Base-by-base conservation (phyloP, 2,113 vertebrate genomes). In the Sceloporus undulatus region DNA sequence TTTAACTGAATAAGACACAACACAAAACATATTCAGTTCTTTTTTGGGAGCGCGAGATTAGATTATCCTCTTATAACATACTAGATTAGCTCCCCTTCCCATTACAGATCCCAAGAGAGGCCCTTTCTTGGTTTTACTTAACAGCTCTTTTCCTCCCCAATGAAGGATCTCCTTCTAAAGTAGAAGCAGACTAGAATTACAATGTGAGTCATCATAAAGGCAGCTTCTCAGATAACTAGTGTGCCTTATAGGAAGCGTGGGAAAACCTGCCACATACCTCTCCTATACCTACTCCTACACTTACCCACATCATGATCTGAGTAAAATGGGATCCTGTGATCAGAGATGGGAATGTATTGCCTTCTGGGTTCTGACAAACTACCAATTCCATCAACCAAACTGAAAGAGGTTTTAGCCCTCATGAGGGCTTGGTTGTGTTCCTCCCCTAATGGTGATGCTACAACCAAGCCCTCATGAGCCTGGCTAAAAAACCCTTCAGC, bases 111-210 rank as follows among this genome's bases (percentile, higher is more conserved):
- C 79, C 40, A 16, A 54, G 79, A 54, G 71, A 38, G 7, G 21
- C 27, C 56, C 73, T 82, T 7, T 48, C 48, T 65, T 87, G 86
- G 75, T 87, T 76, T 82, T 82, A 75, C 56, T 87, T 75, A 87
- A 85, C 59, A 48, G 52, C 56, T 34, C 82, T 74, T 76, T 25
- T 25, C 9, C 9, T 25, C 25, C 68, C 68, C 29, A 38, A 48
- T 38, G 70, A 82, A 88, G 79, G 79, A 76, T 76, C 86, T 87
- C 86, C 76, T 87, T 87, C 71, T 54, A 52, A 10, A 29, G 79
- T 62, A 73, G 38, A 11, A 70, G 25, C 77, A 87, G 77, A 48
- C 71, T 62, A 9, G 86, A 87, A 82, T 75, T 48, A 34, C 71
- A 76, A 82, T 82, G 79, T 9, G 62, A 25, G 21, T 9, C 5